Base-by-base conservation (phyloP, 2,113 vertebrate species). In the Otocyon megalotis region DNA sequence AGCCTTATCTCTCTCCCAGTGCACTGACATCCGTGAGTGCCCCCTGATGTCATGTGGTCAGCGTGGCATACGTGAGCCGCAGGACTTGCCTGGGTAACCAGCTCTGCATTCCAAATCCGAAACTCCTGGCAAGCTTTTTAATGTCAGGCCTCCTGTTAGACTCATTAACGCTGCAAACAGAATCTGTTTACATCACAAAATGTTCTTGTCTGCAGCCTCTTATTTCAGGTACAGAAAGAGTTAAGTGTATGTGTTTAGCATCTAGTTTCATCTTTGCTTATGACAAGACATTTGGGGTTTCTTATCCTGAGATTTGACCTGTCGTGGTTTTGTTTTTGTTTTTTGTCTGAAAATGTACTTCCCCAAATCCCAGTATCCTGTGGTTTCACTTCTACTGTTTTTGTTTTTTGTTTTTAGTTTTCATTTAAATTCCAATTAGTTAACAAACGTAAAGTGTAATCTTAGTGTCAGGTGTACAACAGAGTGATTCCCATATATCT, bases 141-240 rank as follows among this genome's bases (percentile, higher is more conserved):
- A 13, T 17, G 60, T 22, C 32, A 65, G 90, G 60, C 32, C 30
- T 54, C 35, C 80, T n/a, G 26, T 26, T 56, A 32, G 62, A 58
- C 53, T 53, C 15, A 54, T 5, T 7, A 30, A 10, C 8, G 15
- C 14, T n/a, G 35, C 24, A 37, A 14, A 48, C 32, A 24, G 82
- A 30, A 0, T 58, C 56, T 67, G 3, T 50, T 0, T 62, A 14
- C 20, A 13, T 11, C 26, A 8, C 43, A 60, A 0, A 1, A 6
- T 43, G 5, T 24, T 77, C 54, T 20, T 43, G 19, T 50, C 50
- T 50, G 5, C 8, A 56, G n/a, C 80, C 71, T 60, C 19, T 26
- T 16, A 17, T 22, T 50, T 76, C 63, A 65, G 88, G 32, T 53
- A 50, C 65, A 85, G 65, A 58, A 62, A 91, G 81, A 72, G 88